Evolutionary conservation across 2,888 invertebrate species (phyloP), one percentile per base, ranked within the genome.

Genomic region (Eupithecia pulchellata): DNA sequence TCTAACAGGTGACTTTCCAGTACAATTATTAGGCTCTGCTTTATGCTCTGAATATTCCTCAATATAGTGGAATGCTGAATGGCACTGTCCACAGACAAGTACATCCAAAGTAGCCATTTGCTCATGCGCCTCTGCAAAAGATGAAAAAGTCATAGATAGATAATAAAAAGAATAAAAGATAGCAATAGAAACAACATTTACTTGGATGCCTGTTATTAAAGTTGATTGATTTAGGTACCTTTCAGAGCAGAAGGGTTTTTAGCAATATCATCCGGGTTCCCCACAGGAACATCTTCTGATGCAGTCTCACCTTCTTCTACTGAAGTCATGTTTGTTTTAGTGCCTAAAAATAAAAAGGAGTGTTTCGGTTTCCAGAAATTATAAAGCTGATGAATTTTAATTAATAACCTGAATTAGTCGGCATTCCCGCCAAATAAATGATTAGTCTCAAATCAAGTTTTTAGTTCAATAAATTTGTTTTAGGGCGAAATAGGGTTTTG

Each of bases 71-170:
- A 96, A 97, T 65, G 97, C 97, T 64, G 95, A 95, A 86, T 97
- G 96, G 84, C 98, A 98, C 73, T 96, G 96, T n/a, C 98, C 98
- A 90, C 98, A 98, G 0, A 98, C 97, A 30, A 97, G 89, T 8
- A 98, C 96, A 92, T 98, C 97, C 75, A 97, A 90, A 68, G 95
- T 95, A 69, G 96, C 96, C 93, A 97, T 95, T 84, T 97, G 96
- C 78, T 97, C 96, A 93, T 97, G 96, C 13, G 97, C 97, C 81
- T 95, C 97, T 97, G 84, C 27, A 65, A 32, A 66, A 39, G 36
- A 39, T 61, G 25, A 64, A 30, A 47, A 30, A 30, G 32, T 52
- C 9, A 29, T 4, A 17, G 29, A 32, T 29, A 4, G 8, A 30
- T 6, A 8, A 30, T 4, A 30, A 30, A 4, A 4, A 30, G 8